phyloP scores from a whole-genome alignment of 2,888 invertebrate species.

The Gisinianus flammeolus region DNA sequence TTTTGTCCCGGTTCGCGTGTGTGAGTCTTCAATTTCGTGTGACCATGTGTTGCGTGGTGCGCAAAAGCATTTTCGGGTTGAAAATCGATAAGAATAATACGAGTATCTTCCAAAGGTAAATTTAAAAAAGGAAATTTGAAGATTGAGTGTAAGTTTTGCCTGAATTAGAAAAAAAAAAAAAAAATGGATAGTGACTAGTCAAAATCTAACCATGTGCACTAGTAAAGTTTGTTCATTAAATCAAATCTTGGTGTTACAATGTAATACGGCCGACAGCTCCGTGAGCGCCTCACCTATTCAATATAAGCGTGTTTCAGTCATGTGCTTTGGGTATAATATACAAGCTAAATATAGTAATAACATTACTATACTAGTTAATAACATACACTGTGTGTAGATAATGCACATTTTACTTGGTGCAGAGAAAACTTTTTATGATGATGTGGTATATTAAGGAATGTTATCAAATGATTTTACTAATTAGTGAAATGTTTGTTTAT shows the following conservation, averaged over 20 bases:
- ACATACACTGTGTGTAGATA: too few relatives aligned
- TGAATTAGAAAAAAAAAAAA: background rate
- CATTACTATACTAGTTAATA: too few relatives aligned
- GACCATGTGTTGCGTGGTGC: background rate
- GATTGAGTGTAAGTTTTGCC: background rate
- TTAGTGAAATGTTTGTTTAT: background rate
- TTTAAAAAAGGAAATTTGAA: background rate
- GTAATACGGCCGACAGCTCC: background rate
- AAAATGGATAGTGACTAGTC: background rate
- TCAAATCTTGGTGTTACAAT: background rate
- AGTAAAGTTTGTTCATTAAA: background rate
- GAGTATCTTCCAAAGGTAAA: background rate
- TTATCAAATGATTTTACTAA: background rate
- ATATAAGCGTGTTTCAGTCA: slow-evolving; percentile 9
- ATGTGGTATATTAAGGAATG: background rate
- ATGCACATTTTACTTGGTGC: too few relatives aligned
- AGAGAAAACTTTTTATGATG: too few relatives aligned
- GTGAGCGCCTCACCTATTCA: background rate
- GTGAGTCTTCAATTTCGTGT: background rate
- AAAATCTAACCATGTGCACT: background rate
- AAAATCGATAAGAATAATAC: background rate
- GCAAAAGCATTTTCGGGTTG: background rate
- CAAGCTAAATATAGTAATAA: background rate
- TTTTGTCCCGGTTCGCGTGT: background rate
- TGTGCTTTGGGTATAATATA: background rate